Evolutionary conservation across 2,797 vertebrate genomes (phyloP).

Genomic region (Spatula versicolor): DNA sequence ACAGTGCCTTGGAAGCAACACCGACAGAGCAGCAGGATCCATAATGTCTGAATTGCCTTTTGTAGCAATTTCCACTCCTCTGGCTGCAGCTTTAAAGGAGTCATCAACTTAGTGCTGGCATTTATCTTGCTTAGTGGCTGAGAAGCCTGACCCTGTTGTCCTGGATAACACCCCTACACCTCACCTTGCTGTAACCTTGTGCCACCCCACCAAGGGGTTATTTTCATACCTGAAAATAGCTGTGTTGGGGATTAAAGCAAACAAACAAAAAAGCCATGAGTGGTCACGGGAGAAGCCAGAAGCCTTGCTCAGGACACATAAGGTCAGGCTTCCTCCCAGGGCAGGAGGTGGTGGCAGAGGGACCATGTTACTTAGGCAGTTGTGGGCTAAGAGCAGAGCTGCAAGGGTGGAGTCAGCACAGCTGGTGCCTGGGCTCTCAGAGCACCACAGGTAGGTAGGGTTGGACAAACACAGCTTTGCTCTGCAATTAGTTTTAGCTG

Average conservation of each 20-base stretch:
- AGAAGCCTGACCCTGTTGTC: neutral
- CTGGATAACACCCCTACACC: neutral
- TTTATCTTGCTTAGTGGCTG: neutral
- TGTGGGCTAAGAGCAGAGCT: neutral
- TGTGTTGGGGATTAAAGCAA: neutral
- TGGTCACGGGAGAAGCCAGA: neutral
- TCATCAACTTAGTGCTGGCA: neutral
- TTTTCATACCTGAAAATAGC: neutral
- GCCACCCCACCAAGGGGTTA: neutral
- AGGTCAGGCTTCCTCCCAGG: neutral
- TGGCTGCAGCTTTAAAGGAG: neutral
- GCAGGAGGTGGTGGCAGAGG: neutral
- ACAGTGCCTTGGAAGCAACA: too few species aligned
- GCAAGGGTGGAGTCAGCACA: neutral
- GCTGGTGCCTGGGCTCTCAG: neutral
- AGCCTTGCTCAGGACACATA: neutral
- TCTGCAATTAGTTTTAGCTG: neutral
- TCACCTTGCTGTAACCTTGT: neutral
- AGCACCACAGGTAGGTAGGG: neutral
- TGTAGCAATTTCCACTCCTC: neutral
- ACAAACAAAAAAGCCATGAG: neutral
- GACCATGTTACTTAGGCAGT: accelerated
- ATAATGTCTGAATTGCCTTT: neutral
- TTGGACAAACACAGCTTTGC: neutral
- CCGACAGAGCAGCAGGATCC: neutral